phyloP scores from a whole-genome alignment of 2,797 vertebrate genomes.

The Octomys mimax region DNA sequence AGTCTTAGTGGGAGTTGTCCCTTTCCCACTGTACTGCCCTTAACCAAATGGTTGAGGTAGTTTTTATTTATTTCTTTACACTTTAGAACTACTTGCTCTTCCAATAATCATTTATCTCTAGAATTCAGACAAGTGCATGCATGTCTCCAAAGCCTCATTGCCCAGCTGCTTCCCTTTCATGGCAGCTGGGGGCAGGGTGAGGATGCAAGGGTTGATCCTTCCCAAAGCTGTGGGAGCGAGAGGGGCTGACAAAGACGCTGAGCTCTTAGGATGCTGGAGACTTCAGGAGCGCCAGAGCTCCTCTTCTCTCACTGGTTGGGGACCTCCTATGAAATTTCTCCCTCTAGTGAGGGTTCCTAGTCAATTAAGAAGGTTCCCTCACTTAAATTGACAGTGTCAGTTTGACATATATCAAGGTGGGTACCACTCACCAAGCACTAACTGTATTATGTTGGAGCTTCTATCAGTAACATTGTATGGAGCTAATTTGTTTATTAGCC shows the following conservation, averaged over 20 bases:
- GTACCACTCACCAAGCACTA: not conserved
- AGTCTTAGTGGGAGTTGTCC: not conserved
- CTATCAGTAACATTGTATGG: slow-evolving; percentile 6
- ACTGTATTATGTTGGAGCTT: not conserved
- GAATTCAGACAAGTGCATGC: not conserved
- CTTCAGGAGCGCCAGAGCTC: not conserved
- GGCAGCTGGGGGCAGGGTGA: not conserved
- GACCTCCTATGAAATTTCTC: not conserved
- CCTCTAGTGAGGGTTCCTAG: not conserved
- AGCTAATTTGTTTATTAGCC: slow-evolving; percentile 47
- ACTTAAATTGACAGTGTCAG: not conserved
- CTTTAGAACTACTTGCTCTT: not conserved
- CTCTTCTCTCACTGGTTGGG: not conserved
- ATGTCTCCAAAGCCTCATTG: not conserved
- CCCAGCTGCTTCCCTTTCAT: not conserved
- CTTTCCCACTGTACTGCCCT: not conserved
- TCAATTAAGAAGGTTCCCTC: not conserved
- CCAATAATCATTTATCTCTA: not conserved
- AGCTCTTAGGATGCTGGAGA: not conserved
- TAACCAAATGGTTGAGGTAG: not conserved
- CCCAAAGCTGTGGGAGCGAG: not conserved
- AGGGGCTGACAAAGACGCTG: not conserved
- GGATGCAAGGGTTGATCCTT: too few species aligned
- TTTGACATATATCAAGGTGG: not conserved
- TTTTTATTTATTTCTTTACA: not conserved